These are phyloP conservation scores for Solen grandis DNA, from an alignment of 1,140 invertebrate species.

Conservation along the genomic window DNA sequence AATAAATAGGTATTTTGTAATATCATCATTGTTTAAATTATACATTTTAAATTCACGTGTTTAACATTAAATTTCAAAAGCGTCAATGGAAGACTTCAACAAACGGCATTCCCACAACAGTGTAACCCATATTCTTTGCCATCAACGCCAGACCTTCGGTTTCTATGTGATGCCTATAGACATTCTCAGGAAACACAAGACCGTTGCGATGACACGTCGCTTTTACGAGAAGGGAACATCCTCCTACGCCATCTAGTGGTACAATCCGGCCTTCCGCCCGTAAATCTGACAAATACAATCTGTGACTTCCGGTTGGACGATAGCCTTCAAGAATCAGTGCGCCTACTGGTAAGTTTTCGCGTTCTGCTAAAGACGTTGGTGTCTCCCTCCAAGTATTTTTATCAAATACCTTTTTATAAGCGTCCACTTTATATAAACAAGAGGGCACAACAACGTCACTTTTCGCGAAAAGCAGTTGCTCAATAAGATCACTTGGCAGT, in stretches of 20 bases:
- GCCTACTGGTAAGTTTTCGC: slow-evolving; percentile 43
- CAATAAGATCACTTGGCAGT: slow-evolving; percentile 69
- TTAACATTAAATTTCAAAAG: too few relatives aligned
- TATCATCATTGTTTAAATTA: too few relatives aligned
- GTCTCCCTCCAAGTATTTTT: slow-evolving; percentile 78
- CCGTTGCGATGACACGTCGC: slow-evolving; percentile 70
- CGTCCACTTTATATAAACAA: slow-evolving; percentile 62
- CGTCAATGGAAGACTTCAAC: slow-evolving; percentile 74
- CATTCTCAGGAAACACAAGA: slow-evolving; percentile 70
- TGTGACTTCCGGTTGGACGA: slow-evolving; percentile 53
- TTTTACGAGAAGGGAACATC: slow-evolving; percentile 70
- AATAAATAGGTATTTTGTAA: too few relatives aligned
- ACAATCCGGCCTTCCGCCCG: slow-evolving; percentile 72
- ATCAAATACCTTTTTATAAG: slow-evolving; percentile 67
- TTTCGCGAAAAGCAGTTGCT: slow-evolving; percentile 70
- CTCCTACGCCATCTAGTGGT: slow-evolving; percentile 76
- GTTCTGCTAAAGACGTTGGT: slow-evolving; percentile 57
- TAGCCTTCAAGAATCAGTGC: slow-evolving; percentile 74
- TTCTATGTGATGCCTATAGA: slow-evolving; percentile 75
- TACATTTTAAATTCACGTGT: too few relatives aligned
- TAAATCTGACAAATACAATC: slow-evolving; percentile 71
- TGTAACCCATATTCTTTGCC: slow-evolving; percentile 68
- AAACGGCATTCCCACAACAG: slow-evolving; percentile 73
- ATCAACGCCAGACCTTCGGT: slow-evolving; percentile 77
- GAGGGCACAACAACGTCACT: slow-evolving; percentile 68